Evolutionary conservation across 2,797 vertebrate genomes (phyloP).

Genomic region (Sylvilagus floridanus): DNA sequence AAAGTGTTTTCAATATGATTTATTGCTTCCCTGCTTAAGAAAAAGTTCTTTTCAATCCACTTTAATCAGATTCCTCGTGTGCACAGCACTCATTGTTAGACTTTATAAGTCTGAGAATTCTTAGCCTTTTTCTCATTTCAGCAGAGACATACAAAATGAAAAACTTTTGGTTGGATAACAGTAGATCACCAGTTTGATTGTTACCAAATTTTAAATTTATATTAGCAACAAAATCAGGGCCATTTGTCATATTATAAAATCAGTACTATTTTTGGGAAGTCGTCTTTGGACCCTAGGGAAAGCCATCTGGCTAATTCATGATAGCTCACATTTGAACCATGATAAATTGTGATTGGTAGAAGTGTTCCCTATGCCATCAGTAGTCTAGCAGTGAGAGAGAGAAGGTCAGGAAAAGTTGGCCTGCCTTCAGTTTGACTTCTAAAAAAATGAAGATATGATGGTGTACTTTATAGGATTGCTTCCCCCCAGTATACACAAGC

Average conservation of each 20-base stretch:
- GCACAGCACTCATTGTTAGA: neutral
- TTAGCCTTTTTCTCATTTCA: constrained; percentile 16
- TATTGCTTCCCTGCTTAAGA: constrained; percentile 5
- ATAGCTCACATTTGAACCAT: neutral
- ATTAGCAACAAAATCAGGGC: constrained; percentile 13
- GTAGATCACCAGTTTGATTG: neutral
- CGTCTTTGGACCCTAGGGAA: neutral
- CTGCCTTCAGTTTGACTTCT: constrained; percentile 43
- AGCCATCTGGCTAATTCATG: neutral
- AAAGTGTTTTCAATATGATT: constrained; percentile 6
- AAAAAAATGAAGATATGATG: neutral
- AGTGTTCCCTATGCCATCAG: neutral
- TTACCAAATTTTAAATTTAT: constrained; percentile 20
- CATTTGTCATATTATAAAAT: constrained; percentile 18
- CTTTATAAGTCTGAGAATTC: neutral
- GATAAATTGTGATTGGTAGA: neutral
- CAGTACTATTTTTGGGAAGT: constrained; percentile 41
- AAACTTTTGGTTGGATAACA: constrained; percentile 57
- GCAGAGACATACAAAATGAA: constrained; percentile 30
- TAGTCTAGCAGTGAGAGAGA: neutral
- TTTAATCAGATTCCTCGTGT: constrained; percentile 23
- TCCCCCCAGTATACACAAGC: neutral
- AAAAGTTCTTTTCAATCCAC: neutral
- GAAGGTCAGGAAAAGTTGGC: neutral
- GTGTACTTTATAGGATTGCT: neutral